Percentiles rank a stretch among this genome's conserved stretches.
These are phyloP conservation scores for Pocillopora grandis DNA, from an alignment of 92 coral and sea anemone genomes.

Conservation along the genomic window DNA sequence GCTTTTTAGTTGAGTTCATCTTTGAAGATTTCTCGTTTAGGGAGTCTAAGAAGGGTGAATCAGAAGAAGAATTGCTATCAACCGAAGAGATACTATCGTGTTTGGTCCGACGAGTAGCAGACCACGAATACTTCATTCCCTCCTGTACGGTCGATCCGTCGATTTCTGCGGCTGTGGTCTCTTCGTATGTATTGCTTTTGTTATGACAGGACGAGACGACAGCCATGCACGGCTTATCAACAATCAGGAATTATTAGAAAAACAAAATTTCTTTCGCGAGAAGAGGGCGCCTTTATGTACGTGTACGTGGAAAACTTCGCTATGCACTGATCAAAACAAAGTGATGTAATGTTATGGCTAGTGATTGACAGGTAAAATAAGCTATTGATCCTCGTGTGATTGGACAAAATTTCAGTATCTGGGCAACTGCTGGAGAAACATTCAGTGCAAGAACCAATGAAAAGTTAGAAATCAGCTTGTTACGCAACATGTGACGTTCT, in stretches of 20 bases:
- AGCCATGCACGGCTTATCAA: conserved; percentile 68
- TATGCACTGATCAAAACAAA: conserved; percentile 72
- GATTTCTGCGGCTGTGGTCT: conserved; percentile 60
- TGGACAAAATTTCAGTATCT: conserved; percentile 22
- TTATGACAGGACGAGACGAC: conserved; percentile 45
- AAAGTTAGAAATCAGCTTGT: neutral
- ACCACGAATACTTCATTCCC: conserved; percentile 68
- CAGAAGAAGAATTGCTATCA: conserved; percentile 89
- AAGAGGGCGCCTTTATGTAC: conserved; percentile 4
- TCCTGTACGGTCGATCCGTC: conserved; percentile 7
- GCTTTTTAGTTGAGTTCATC: conserved; percentile 63
- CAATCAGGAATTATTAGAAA: conserved; percentile 21
- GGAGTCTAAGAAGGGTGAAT: conserved; percentile 82
- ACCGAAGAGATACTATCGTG: conserved; percentile 98
- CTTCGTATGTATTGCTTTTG: conserved; percentile 64
- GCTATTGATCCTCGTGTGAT: neutral
- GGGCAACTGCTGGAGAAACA: conserved; percentile 29
- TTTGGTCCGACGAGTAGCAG: conserved; percentile 78
- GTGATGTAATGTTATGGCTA: conserved; percentile 77
- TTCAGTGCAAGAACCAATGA: conserved; percentile 20
- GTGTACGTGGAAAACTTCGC: conserved; percentile 18
- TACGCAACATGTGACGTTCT: conserved; percentile 19
- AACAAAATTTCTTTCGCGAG: neutral
- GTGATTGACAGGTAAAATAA: conserved; percentile 55
- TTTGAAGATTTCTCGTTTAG: conserved; percentile 58